These are phyloP conservation scores for Apodemia mormo DNA, from an alignment of 2,888 invertebrate species.

Conservation along the genomic window DNA sequence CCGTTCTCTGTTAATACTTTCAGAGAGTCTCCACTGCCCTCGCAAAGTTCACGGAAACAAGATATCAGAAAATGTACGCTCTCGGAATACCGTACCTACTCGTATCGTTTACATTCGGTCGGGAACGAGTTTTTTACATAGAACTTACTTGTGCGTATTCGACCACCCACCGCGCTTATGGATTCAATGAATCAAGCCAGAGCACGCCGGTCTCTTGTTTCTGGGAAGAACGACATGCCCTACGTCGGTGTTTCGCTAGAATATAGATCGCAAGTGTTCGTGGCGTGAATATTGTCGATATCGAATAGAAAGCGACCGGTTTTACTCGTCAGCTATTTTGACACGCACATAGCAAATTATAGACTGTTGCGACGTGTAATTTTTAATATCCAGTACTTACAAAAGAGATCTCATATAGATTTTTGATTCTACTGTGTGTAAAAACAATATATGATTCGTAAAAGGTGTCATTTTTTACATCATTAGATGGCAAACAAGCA, in stretches of 20 bases:
- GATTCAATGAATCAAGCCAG: slow-evolving; percentile 5
- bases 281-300: not conserved
- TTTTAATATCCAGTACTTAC: no score
- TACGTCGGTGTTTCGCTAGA: not conserved
- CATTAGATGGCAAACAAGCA: no score
- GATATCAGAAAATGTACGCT: slow-evolving; percentile 11
- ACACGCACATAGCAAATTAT: not conserved
- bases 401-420: not conserved
- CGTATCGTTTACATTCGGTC: slow-evolving; percentile 14
- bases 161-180: slow-evolving; percentile 22
- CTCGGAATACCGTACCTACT: slow-evolving; percentile 4
- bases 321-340: not conserved
- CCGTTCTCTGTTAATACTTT: not conserved
- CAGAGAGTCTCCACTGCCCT: not conserved
- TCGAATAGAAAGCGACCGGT: not conserved
- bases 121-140: slow-evolving; percentile 21
- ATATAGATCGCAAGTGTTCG: not conserved
- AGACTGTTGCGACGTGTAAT: not conserved
- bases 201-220: not conserved
- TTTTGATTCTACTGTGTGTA: no score
- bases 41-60: not conserved
- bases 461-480: no score
- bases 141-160: slow-evolving; percentile 20
- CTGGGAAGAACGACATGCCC: slow-evolving; percentile 7
- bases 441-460: no score